Evolutionary conservation across 2,888 invertebrate genomes (phyloP).

Genomic region (Colletes collaris): DNA sequence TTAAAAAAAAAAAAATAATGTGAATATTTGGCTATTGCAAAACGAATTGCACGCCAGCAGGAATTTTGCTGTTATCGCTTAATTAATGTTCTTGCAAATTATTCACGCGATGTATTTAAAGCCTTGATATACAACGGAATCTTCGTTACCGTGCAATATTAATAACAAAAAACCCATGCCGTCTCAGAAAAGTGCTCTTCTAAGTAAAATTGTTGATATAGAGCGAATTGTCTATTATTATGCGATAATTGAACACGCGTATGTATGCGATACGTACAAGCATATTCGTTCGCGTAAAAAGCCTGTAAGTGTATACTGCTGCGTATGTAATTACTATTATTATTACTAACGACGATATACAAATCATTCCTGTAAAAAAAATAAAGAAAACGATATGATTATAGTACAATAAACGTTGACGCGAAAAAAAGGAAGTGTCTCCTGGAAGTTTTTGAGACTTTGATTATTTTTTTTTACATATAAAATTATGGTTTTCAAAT

Average conservation of each 20-base stretch:
- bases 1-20: not conserved
- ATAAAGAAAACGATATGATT: slow-evolving; percentile 43
- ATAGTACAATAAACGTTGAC: slow-evolving; percentile 62
- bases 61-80: slow-evolving; percentile 33
- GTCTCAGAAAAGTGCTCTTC: slow-evolving; percentile 82
- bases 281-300: slow-evolving; percentile 44
- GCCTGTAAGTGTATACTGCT: slow-evolving; percentile 57
- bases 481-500: not conserved
- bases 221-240: slow-evolving; percentile 52
- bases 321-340: slow-evolving; percentile 54
- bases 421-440: slow-evolving; percentile 35
- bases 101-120: slow-evolving; percentile 13
- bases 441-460: no score
- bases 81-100: slow-evolving; percentile 14
- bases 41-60: slow-evolving; percentile 23
- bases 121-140: slow-evolving; percentile 17
- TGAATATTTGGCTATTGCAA: slow-evolving; percentile 17
- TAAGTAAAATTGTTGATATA: slow-evolving; percentile 71
- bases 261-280: slow-evolving; percentile 32
- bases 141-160: slow-evolving; percentile 37
- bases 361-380: slow-evolving; percentile 52
- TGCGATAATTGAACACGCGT: slow-evolving; percentile 48
- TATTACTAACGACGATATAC: slow-evolving; percentile 55
- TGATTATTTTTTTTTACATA: slow-evolving; percentile 4
- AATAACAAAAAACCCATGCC: slow-evolving; percentile 73